Conservation (phyloP, 2,797 vertebrate genomes). For the Tachyglossus aculeatus region DNA sequence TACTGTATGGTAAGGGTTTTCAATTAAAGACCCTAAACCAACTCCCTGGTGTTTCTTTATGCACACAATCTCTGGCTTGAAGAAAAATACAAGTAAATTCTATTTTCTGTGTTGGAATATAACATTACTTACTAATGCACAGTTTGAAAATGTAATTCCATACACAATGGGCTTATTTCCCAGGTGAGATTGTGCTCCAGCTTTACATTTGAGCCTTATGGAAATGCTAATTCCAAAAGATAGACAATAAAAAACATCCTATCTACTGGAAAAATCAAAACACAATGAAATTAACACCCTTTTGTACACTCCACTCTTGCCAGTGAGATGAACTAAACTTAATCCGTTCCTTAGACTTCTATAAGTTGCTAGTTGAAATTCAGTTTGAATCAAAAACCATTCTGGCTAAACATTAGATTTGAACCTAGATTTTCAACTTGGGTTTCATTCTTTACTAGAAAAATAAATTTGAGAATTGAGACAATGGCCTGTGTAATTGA, state of each 20-base stretch:
- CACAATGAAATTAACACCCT: not conserved
- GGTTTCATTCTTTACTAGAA: no score
- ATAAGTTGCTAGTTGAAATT: conserved; percentile 6
- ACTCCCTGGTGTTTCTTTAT: conserved; percentile 37
- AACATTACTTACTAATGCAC: conserved; percentile 71
- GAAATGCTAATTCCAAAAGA: not conserved
- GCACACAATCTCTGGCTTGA: conserved; percentile 38
- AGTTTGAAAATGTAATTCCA: conserved; percentile 71
- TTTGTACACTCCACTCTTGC: not conserved
- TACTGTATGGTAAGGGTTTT: not conserved
- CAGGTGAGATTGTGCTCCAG: conserved; percentile 60
- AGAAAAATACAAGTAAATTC: conserved; percentile 49
- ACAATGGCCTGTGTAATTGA: no score
- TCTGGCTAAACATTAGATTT: no score
- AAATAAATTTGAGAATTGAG: no score
- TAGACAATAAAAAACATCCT: not conserved
- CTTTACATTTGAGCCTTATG: conserved; percentile 59
- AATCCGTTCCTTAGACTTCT: conserved; percentile 3
- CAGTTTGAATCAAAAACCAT: conserved; percentile 12
- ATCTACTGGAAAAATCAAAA: not conserved
- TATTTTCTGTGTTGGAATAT: conserved; percentile 55
- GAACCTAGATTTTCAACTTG: no score
- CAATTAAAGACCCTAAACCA: conserved; percentile 30
- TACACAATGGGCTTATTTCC: conserved; percentile 74
- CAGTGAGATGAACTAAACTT: not conserved